A percentile compares a stretch with the other conserved stretches of the same genome.
These are phyloP conservation scores for Cephalopholis sonnerati DNA, from an alignment of 2,113 vertebrate species.

Conservation along the genomic window DNA sequence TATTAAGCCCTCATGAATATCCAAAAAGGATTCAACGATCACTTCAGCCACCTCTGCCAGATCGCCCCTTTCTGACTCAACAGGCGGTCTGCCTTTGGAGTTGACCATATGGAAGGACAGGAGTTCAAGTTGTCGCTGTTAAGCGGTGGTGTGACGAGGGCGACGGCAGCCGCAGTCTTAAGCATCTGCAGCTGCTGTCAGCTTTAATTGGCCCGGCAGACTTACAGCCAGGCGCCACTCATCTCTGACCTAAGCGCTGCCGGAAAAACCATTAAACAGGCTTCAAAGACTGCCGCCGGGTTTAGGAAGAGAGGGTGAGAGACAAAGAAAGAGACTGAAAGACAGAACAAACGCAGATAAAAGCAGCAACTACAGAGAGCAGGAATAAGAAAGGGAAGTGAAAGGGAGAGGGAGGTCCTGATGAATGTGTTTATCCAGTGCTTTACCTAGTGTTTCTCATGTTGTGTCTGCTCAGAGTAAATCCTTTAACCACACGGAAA, in stretches of 20 bases:
- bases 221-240: slow-evolving; percentile 52
- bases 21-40: slow-evolving; percentile 45
- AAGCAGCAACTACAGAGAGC: slow-evolving; percentile 14
- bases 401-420: slow-evolving; percentile 42
- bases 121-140: slow-evolving; percentile 36
- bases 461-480: slow-evolving; percentile 65
- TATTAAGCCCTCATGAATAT: slow-evolving; percentile 62
- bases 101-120: slow-evolving; percentile 50
- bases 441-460: slow-evolving; percentile 51
- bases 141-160: slow-evolving; percentile 34
- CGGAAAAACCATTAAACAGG: slow-evolving; percentile 50
- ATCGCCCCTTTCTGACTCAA: slow-evolving; percentile 37
- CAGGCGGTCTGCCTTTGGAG: slow-evolving; percentile 46
- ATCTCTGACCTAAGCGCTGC: slow-evolving; percentile 55
- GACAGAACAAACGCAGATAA: slow-evolving; percentile 24
- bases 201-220: slow-evolving; percentile 57
- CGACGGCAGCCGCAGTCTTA: neutral
- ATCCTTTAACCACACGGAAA: slow-evolving; percentile 64
- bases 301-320: slow-evolving; percentile 40
- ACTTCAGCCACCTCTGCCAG: slow-evolving; percentile 33
- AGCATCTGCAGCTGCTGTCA: slow-evolving; percentile 65
- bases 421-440: slow-evolving; percentile 62
- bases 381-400: slow-evolving; percentile 9
- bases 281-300: slow-evolving; percentile 62
- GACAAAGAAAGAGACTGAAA: slow-evolving; percentile 41